Conservation (phyloP, 92 coral and sea anemone genomes). For the Zoanthus sociatus region DNA sequence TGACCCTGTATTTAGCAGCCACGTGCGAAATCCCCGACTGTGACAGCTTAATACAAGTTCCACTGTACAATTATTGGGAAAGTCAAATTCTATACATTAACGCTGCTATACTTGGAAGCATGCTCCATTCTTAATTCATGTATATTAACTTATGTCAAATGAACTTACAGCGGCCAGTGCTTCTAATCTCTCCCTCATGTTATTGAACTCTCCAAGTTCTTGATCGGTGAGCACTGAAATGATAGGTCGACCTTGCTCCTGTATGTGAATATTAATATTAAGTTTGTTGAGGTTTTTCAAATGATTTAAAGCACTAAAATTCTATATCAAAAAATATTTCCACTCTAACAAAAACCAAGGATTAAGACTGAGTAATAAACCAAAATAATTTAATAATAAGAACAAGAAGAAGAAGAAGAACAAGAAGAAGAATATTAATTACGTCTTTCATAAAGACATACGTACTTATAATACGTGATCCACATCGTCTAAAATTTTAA, state of each 20-base stretch:
- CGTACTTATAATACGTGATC: no score
- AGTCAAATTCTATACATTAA: neutral
- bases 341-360: conserved; percentile 79
- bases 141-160: neutral
- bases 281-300: neutral
- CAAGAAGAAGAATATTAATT: no score
- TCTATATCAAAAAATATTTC: neutral
- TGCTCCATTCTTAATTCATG: neutral
- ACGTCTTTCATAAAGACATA: no score
- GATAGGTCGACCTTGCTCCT: conserved; percentile 72
- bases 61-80: neutral
- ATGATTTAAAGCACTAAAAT: neutral
- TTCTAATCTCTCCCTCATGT: conserved; percentile 83
- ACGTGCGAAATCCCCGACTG: no score
- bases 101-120: neutral
- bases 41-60: no score
- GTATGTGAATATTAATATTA: conserved; percentile 34
- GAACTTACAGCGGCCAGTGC: conserved; percentile 80
- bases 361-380: conserved; percentile 17
- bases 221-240: conserved; percentile 79
- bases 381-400: no score
- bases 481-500: no score
- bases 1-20: no score
- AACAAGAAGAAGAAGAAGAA: no score
- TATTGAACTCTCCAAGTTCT: conserved; percentile 85